Base-by-base conservation (phyloP, 1,140 invertebrate genomes). In the Teleogryllus occipitalis region DNA sequence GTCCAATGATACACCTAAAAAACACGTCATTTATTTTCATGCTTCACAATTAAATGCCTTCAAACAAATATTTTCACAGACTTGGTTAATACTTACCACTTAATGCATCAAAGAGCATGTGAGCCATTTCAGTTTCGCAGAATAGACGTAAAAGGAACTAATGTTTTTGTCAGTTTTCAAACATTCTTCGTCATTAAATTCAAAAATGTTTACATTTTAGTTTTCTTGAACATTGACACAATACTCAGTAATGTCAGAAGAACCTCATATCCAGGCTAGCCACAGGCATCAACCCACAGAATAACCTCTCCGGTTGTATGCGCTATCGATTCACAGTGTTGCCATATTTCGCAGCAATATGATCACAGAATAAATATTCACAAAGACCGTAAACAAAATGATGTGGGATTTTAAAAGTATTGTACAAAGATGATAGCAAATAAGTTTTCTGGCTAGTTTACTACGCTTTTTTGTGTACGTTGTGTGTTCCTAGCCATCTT, bases 61-160 rank as follows among this genome's bases (percentile, higher is more conserved):
- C 27, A 39, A 39, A 39, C 27, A 39, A 39, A 39, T 39, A 39
- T 39, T 39, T 39, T n/a, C n/a, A 5, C 1, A 39, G 27, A 0
- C 81, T 21, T 21, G 65, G 81, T 74, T 12, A 79, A 65, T 78
- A 79, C 80, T 84, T 84, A 87, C 86, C 86, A 84, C 85, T 85
- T 77, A 87, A 77, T 81, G 85, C 84, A 81, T 87, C 86, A 81
- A 87, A 86, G 80, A 87, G 85, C 80, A 85, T 85, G 47, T 86
- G 85, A 81, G 86, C 85, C 86, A 87, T 86, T 47, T 47, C 77
- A 18, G 39, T 76, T 81, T 82, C 82, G 77, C 22, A 21, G 48
- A 81, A 81, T 76, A 77, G 78, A 79, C 80, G 79, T 79, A 78
- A 79, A 78, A 79, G 79, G 81, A 81, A 80, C 79, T 74, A 77